Evolutionary conservation across 2,113 vertebrate genomes (phyloP).

Genomic region (Onychostoma macrolepis): DNA sequence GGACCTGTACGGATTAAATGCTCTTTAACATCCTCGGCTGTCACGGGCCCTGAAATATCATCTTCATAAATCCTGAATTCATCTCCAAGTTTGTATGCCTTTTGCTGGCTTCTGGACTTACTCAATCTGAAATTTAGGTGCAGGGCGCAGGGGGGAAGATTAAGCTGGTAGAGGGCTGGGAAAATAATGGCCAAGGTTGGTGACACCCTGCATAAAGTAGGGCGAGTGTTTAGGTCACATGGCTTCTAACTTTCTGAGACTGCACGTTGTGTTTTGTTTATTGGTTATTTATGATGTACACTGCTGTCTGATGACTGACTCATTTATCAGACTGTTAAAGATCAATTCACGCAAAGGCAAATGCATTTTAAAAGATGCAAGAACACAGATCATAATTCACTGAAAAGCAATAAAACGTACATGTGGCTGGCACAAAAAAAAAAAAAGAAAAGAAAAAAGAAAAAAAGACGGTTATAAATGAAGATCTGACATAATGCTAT

Average conservation of each 20-base stretch:
- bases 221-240: constrained; percentile 68
- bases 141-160: constrained; percentile 62
- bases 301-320: constrained; percentile 79
- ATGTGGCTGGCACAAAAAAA: constrained; percentile 42
- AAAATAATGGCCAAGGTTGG: constrained; percentile 74
- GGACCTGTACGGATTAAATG: constrained; percentile 68
- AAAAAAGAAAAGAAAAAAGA: constrained; percentile 53
- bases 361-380: constrained; percentile 43
- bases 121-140: constrained; percentile 81
- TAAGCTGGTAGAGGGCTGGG: constrained; percentile 74
- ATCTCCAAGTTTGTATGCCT: constrained; percentile 72
- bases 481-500: constrained; percentile 61
- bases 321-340: constrained; percentile 91
- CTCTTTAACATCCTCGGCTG: constrained; percentile 75
- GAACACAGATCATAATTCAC: constrained; percentile 81
- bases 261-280: constrained; percentile 79
- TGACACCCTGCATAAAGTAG: constrained; percentile 70
- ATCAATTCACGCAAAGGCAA: constrained; percentile 81
- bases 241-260: constrained; percentile 83
- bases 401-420: constrained; percentile 57
- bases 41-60: constrained; percentile 73
- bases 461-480: constrained; percentile 73
- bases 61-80: constrained; percentile 78
- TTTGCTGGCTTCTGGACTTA: constrained; percentile 79
- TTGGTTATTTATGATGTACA: constrained; percentile 87